Base-by-base conservation (phyloP, 2,113 vertebrate genomes). In the Dasyurus viverrinus region DNA sequence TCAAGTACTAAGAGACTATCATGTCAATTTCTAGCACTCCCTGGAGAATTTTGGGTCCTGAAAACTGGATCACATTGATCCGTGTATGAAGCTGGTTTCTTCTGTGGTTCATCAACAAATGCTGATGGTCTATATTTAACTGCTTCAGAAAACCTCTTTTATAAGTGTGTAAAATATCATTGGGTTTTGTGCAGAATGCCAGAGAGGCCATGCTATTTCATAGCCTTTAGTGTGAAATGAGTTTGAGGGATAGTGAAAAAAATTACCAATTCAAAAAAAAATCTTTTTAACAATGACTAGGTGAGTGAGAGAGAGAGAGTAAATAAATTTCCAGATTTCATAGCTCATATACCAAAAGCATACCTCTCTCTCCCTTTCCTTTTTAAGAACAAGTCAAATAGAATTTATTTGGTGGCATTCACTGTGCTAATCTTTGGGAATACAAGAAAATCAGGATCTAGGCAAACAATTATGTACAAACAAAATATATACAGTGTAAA, bases 51-150 rank as follows among this genome's bases (percentile, higher is more conserved):
- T 30, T n/a, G 91, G 76, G 68, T 94, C 91, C 93, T 93, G 68
- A 92, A 97, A 95, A 89, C 50, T 90, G 91, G 55, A 76, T 95
- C 47, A 8, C 90, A 96, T 97, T 96, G 97, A 98, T 96, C 95
- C 90, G 54, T 26, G 55, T 94, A 52, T 9, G 52, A 95, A 95
- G 93, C 89, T 90, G 55, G 50, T 94, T 95, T 95, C 60, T 97
- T 93, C 53, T 90, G 90, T 95, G 90, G 54, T 91, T 96, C 93
- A 92, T 96, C 94, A 95, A 90, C 96, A 92, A 57, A 96, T 90
- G 50, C 93, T 92, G 93, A 46, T 76, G 46, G 26, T 91, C 94
- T 93, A 55, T 30, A 91, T 92, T 97, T 93, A 97, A 96, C 95
- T 93, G 7, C 89, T 97, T 96, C 89, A 90, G 60, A 92, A 36